Evolutionary conservation across 2,888 invertebrate genomes (phyloP).

Genomic region (Lamproptera curius): DNA sequence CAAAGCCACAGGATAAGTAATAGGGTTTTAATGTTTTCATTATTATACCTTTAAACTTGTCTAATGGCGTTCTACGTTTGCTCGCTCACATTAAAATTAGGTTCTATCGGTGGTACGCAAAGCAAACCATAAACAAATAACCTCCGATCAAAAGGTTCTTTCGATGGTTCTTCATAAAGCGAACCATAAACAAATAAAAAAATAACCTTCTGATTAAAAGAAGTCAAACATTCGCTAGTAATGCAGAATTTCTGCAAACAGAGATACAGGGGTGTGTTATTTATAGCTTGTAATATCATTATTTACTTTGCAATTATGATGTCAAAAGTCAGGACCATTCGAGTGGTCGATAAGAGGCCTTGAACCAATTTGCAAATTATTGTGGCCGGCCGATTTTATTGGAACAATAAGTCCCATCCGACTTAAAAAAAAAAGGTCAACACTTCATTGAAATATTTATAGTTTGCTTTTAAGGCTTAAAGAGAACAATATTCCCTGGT

Average conservation of each 20-base stretch:
- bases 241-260: too few species aligned
- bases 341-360: conserved; percentile 5
- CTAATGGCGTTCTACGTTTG: too few species aligned
- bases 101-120: too few species aligned
- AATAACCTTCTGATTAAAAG: too few species aligned
- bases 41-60: not conserved
- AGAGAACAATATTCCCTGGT: not conserved
- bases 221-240: too few species aligned
- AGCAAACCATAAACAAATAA: not conserved
- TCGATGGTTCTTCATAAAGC: not conserved
- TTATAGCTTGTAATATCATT: too few species aligned
- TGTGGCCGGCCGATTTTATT: conserved; percentile 2
- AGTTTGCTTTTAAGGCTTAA: not conserved
- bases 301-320: too few species aligned
- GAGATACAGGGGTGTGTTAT: too few species aligned
- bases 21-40: not conserved
- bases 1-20: not conserved
- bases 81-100: not conserved
- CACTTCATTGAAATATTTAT: not conserved
- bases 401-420: conserved; percentile 6
- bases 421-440: not conserved
- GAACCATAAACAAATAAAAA: too few species aligned
- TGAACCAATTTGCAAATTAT: conserved; percentile 24
- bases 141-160: not conserved
- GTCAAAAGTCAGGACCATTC: not conserved